Evolutionary conservation across 2,797 vertebrate genomes (phyloP).

Genomic region (Halcyon smyrnensis): DNA sequence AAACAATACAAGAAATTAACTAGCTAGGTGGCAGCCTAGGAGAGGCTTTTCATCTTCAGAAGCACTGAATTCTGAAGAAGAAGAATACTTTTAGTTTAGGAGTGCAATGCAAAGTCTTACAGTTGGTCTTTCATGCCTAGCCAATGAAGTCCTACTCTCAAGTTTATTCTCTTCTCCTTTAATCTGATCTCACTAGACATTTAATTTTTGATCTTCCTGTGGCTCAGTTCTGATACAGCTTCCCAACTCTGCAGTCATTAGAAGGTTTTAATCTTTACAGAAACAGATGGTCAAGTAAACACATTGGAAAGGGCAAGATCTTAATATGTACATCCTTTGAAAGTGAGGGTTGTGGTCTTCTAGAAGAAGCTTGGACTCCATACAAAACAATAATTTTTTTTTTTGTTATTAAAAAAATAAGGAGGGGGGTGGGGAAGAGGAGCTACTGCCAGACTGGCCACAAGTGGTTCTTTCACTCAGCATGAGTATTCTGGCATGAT

Average conservation of each 20-base stretch:
- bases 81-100: neutral
- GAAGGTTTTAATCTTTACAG: constrained; percentile 22
- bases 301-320: neutral
- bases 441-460: neutral
- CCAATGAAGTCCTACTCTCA: neutral
- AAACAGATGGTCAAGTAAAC: constrained; percentile 24
- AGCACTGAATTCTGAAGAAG: neutral
- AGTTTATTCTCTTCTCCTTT: neutral
- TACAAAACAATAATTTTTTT: neutral
- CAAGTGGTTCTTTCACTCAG: neutral
- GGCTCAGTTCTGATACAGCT: neutral
- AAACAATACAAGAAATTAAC: constrained; percentile 48
- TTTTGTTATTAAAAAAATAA: neutral
- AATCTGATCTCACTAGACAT: neutral
- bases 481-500: neutral
- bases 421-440: accelerated
- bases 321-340: neutral
- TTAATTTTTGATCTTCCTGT: neutral
- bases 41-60: constrained; percentile 36
- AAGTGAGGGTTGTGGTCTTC: constrained; percentile 37
- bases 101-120: neutral
- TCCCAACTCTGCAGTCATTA: neutral
- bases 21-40: constrained; percentile 60
- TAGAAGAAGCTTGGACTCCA: constrained; percentile 16
- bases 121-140: neutral